Conservation (phyloP, 1,140 invertebrate species). For the Meloidogyne exigua region DNA sequence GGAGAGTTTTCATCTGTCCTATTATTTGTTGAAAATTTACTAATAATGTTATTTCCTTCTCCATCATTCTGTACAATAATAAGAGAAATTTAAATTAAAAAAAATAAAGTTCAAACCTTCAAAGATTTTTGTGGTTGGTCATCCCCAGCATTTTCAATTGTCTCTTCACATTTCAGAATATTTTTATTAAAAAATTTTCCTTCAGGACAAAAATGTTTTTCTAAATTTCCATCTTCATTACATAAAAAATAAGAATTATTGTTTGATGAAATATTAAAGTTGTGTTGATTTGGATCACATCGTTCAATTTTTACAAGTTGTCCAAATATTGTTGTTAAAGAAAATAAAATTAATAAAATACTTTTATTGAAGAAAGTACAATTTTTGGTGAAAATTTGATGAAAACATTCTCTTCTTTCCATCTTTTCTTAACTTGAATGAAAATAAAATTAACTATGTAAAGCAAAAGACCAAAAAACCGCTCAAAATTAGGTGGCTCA, state of each 20-base stretch:
- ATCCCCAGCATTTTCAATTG: too few relatives aligned
- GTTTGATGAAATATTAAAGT: constrained; percentile 10
- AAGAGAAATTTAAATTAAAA: too few relatives aligned
- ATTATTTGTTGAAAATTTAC: neutral
- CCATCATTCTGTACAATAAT: too few relatives aligned
- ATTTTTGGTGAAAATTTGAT: neutral
- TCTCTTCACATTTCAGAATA: constrained; percentile 52
- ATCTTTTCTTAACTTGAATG: too few relatives aligned
- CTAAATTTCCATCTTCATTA: constrained; percentile 42
- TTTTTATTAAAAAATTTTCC: constrained; percentile 57
- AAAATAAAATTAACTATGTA: too few relatives aligned
- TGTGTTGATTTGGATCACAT: constrained; percentile 36
- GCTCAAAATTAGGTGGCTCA: neutral
- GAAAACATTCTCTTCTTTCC: too few relatives aligned
- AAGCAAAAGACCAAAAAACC: too few relatives aligned
- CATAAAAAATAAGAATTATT: constrained; percentile 46
- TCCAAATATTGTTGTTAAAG: constrained; percentile 10
- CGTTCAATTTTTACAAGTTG: constrained; percentile 12
- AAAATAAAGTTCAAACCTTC: too few relatives aligned
- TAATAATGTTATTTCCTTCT: neutral
- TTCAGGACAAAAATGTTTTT: constrained; percentile 43
- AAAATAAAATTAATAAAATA: neutral
- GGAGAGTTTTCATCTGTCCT: neutral
- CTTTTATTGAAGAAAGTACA: neutral
- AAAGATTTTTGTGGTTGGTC: too few relatives aligned